Evolutionary conservation across 2,113 vertebrate genomes (phyloP).

Genomic region (Microtus montanus): DNA sequence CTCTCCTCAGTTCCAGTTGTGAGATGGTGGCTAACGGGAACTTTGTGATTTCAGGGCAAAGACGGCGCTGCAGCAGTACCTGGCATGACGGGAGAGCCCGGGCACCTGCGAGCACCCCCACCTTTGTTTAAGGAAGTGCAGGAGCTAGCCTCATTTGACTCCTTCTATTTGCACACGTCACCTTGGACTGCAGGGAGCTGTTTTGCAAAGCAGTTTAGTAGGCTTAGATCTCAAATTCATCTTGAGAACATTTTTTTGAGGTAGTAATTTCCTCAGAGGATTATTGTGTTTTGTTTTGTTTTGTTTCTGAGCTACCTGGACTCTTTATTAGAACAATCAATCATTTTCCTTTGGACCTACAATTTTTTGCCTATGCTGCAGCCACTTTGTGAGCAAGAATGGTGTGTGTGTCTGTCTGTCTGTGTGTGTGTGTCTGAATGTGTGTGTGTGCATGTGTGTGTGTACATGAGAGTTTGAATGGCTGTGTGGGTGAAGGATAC

Average conservation of each 20-base stretch:
- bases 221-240: conserved; percentile 88
- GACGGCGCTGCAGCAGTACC: conserved; percentile 98
- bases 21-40: conserved; percentile 52
- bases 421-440: conserved; percentile 55
- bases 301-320: conserved; percentile 87
- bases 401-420: neutral
- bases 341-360: conserved; percentile 87
- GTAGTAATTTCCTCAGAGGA: conserved; percentile 88
- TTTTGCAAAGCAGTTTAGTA: conserved; percentile 89
- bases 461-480: conserved; percentile 46
- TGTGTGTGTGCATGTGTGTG: neutral
- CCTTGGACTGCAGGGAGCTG: conserved; percentile 92
- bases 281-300: conserved; percentile 79
- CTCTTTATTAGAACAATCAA: conserved; percentile 88
- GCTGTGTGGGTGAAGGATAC: conserved; percentile 82
- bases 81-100: conserved; percentile 91
- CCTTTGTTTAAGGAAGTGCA: conserved; percentile 85
- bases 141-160: conserved; percentile 86
- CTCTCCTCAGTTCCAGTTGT: neutral
- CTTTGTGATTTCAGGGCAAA: conserved; percentile 92
- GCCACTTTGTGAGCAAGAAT: conserved; percentile 83
- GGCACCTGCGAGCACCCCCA: conserved; percentile 81
- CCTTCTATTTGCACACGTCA: conserved; percentile 92
- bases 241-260: conserved; percentile 87
- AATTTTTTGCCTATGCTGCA: conserved; percentile 90